These are phyloP conservation scores for Operophtera brumata DNA, from an alignment of 2,888 invertebrate species.

Conservation along the genomic window DNA sequence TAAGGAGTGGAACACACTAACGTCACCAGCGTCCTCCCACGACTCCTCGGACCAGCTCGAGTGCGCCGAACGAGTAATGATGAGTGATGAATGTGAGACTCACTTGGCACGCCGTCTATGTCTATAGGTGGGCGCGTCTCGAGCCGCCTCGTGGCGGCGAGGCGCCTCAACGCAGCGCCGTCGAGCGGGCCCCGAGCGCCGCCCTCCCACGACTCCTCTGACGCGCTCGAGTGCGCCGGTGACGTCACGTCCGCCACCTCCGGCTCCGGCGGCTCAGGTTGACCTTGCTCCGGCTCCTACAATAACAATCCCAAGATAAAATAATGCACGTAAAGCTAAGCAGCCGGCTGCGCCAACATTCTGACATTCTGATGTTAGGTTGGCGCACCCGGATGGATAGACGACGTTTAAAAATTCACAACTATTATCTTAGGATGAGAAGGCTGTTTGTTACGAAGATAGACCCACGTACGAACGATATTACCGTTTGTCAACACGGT, in stretches of 20 bases:
- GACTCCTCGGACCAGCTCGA: too few relatives aligned
- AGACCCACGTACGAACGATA: too few relatives aligned
- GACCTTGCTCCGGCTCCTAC: conserved; percentile 14
- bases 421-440: too few relatives aligned
- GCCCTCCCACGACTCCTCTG: conserved; percentile 78
- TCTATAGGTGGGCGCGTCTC: conserved; percentile 42
- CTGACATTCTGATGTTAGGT: not conserved
- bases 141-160: conserved; percentile 56
- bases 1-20: too few relatives aligned
- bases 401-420: too few relatives aligned
- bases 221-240: conserved; percentile 67
- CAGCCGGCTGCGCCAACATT: not conserved
- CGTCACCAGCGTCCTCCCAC: too few relatives aligned
- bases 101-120: conserved; percentile 66
- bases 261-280: not conserved
- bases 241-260: conserved; percentile 29
- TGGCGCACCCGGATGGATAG: not conserved
- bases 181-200: conserved; percentile 86
- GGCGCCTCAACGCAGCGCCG: conserved; percentile 89
- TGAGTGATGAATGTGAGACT: too few relatives aligned
- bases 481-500: too few relatives aligned
- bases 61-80: too few relatives aligned
- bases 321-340: not conserved
- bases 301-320: not conserved
- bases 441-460: too few relatives aligned